Base-by-base conservation (phyloP, 37 sponge, comb jelly and placozoan species). In the Axinella damicornis region DNA sequence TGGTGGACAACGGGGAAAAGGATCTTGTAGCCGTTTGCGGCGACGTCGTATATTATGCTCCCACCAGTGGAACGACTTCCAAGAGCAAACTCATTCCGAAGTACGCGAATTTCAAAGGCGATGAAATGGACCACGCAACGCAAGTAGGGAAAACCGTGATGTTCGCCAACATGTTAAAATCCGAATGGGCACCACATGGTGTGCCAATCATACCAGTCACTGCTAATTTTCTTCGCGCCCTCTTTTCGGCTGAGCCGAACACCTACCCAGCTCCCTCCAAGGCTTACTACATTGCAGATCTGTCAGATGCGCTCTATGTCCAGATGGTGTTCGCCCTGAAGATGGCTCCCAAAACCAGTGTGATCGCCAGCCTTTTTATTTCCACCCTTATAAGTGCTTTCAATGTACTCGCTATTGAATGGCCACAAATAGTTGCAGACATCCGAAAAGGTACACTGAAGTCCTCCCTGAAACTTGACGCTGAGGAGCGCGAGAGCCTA, bases 31-130 rank as follows among this genome's bases (percentile, higher is more conserved):
- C 60, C 20, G n/a, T n/a, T n/a, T 20, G 60, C 18, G 60, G 60
- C 20, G 60, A 57, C 18, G 60, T 57, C 20, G 60, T 57, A 20
- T 57, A 21, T 57, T 57, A 57, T 57, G 60, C 60, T 21, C 60
- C 60, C 60, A 57, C 60, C 20, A 57, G 60, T 20, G 60, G 60
- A 57, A 57, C 60, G 20, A 57, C 60, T 57, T 57, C 60, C 60
- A 57, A 57, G 20, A 57, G 60, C 20, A 57, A 57, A 57, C 20
- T 57, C 18, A 21, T 57, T 21, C 60, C 60, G 18, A 57, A 20
- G 20, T 57, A 21, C 20, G 18, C 60, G 18, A n/a, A n/a, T n/a
- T n/a, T n/a, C n/a, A n/a, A n/a, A n/a, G n/a, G n/a, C n/a, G n/a
- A n/a, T n/a, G n/a, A n/a, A n/a, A n/a, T n/a, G n/a, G 60, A 18